Base-by-base conservation (phyloP, 2,888 invertebrate species). In the Acleris sparsana region DNA sequence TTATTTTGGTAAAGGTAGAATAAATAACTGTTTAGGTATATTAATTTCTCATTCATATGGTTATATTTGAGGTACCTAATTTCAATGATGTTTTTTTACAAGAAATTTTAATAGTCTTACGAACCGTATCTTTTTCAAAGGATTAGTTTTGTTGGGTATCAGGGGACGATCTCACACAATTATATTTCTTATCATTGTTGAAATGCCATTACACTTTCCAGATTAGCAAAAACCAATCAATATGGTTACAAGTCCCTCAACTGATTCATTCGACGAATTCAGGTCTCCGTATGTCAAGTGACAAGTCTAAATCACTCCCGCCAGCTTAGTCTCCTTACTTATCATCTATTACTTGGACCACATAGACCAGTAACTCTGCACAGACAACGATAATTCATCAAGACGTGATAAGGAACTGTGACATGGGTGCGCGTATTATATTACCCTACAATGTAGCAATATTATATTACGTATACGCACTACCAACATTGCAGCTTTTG, bases 331-430 rank as follows among this genome's bases (percentile, higher is more conserved):
- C 11, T 0, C 1, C 6, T 33, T 11, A 68, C 69, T 67, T 65
- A 53, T 65, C 64, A 65, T 65, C 65, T 65, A 61, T 65, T 61
- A 60, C 65, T 65, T 61, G 55, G 33, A 61, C 65, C 65, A 64
- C 67, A 70, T 70, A 69, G 67, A 71, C 69, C 72, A 71, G 70
- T 62, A 67, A 69, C 70, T 68, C 70, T 73, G 52, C 71, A 69
- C 62, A 71, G 69, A 75, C 79, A 70, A 79, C 80, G 81, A 85
- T 89, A 88, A 89, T 87, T 88, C 84, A 88, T 86, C 85, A 83
- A 77, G 83, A 81, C 82, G 80, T 85, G 89, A 89, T 89, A 89
- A 86, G 84, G 79, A 77, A 75, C 82, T 81, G 82, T 85, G 86
- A 87, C 85, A 85, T 77, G 78, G 71, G 70, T 75, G 74, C 75